These are phyloP conservation scores for Antitype chi DNA, from an alignment of 2,888 invertebrate species.

Conservation along the genomic window DNA sequence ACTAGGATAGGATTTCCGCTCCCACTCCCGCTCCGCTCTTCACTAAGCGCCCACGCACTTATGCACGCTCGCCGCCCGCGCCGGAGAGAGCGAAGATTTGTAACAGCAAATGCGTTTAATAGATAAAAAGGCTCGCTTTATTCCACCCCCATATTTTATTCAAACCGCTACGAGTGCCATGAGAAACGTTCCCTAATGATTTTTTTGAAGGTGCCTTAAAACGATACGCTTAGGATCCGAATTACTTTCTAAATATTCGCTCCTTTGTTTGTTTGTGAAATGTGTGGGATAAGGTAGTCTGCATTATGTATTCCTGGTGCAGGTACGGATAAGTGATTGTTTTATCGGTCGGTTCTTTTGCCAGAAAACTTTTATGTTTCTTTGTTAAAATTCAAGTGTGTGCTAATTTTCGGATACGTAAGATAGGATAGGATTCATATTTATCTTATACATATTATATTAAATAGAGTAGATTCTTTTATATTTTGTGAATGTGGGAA, in stretches of 20 bases:
- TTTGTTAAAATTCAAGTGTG: background rate
- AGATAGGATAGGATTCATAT: too few relatives aligned
- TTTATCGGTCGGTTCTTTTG: background rate
- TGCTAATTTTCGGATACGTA: background rate
- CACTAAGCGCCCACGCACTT: conserved; percentile 60
- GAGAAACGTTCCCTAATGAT: conserved; percentile 82
- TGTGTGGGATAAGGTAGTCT: conserved; percentile 25
- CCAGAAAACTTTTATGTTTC: conserved; percentile 1
- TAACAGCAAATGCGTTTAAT: conserved; percentile 87
- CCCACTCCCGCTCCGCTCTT: conserved; percentile 37
- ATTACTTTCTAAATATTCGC: conserved; percentile 56
- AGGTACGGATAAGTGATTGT: conserved; percentile 33
- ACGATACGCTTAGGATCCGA: conserved; percentile 66
- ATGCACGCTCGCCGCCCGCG: conserved; percentile 69
- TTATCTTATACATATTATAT: too few relatives aligned
- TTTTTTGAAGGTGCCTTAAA: conserved; percentile 76
- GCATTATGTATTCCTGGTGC: conserved; percentile 39
- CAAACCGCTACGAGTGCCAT: conserved; percentile 80
- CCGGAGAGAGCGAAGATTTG: conserved; percentile 79
- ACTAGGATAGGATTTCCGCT: conserved; percentile 22
- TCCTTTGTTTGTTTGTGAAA: conserved; percentile 51
- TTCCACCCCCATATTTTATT: conserved; percentile 86
- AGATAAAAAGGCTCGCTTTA: conserved; percentile 87
- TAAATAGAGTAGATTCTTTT: too few relatives aligned
- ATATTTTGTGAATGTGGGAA: too few relatives aligned